Conservation (phyloP, 2,113 vertebrate species). For the Pollachius pollachius region DNA sequence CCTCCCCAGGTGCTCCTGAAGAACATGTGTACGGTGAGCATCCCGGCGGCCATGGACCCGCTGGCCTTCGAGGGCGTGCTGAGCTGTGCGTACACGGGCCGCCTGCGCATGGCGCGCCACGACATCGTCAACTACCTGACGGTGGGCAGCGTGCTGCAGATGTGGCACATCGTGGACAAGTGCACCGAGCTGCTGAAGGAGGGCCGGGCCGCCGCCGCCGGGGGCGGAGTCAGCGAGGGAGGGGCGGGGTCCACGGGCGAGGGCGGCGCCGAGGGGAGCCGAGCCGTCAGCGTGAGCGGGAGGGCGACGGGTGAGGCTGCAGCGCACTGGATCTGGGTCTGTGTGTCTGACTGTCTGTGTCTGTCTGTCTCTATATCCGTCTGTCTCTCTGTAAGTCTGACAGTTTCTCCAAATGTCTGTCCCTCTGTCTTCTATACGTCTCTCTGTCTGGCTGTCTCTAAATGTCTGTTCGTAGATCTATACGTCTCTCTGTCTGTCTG, state of each 20-base stretch:
- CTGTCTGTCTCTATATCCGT: too few species aligned
- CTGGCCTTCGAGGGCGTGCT: conserved; percentile 88
- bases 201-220: conserved; percentile 54
- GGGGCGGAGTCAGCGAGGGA: conserved; percentile 35
- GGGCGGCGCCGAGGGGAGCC: conserved; percentile 26
- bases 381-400: too few species aligned
- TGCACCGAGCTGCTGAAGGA: conserved; percentile 89
- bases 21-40: conserved; percentile 85
- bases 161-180: conserved; percentile 97
- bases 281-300: conserved; percentile 54
- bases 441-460: too few species aligned
- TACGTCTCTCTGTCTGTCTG: too few species aligned
- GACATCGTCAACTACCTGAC: conserved; percentile 93
- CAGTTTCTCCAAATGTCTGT: too few species aligned
- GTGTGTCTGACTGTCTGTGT: too few species aligned
- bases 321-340: neutral
- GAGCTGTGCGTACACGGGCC: conserved; percentile 87
- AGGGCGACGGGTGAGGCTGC: conserved; percentile 53
- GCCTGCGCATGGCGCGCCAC: conserved; percentile 82
- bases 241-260: conserved; percentile 12
- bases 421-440: too few species aligned
- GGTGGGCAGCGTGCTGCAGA: conserved; percentile 91
- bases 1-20: conserved; percentile 84
- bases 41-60: conserved; percentile 88
- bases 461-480: too few species aligned